These are phyloP conservation scores for Eugnorisma glareosa DNA, from an alignment of 2,888 invertebrate species.

Conservation along the genomic window DNA sequence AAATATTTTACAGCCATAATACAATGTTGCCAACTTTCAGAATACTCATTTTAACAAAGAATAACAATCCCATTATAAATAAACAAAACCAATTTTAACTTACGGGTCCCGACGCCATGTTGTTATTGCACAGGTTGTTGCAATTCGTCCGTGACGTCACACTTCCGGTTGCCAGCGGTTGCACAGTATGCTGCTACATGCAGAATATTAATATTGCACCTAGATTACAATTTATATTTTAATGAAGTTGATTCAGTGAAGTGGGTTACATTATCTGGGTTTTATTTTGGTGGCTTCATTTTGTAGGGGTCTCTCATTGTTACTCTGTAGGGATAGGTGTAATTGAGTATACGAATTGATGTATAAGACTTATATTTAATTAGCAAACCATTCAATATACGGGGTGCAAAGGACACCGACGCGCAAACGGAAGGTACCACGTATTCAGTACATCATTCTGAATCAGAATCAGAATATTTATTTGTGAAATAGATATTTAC, in stretches of 20 bases:
- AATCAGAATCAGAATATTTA: too few species aligned
- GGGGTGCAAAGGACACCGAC: too few species aligned
- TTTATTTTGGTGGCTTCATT: not conserved
- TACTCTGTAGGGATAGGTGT: too few species aligned
- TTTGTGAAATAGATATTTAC: too few species aligned
- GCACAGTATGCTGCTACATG: slow-evolving; percentile 41
- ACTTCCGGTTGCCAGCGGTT: slow-evolving; percentile 57
- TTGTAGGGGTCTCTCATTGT: too few species aligned
- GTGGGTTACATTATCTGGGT: not conserved
- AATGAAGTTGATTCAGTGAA: not conserved
- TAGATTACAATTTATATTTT: slow-evolving; percentile 17
- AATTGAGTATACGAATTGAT: too few species aligned
- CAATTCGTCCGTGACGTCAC: slow-evolving; percentile 53
- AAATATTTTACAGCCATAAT: not conserved
- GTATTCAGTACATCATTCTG: too few species aligned
- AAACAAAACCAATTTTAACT: slow-evolving; percentile 2
- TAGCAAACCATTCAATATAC: too few species aligned
- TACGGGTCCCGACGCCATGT: not conserved
- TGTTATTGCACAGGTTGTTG: slow-evolving; percentile 33
- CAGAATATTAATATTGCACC: slow-evolving; percentile 34
- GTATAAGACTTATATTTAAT: too few species aligned
- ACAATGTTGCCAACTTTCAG: not conserved
- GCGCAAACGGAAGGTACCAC: too few species aligned
- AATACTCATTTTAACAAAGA: not conserved
- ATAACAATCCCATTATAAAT: not conserved